Base-by-base conservation (phyloP, 2,113 vertebrate species). In the Dissostichus mawsoni region DNA sequence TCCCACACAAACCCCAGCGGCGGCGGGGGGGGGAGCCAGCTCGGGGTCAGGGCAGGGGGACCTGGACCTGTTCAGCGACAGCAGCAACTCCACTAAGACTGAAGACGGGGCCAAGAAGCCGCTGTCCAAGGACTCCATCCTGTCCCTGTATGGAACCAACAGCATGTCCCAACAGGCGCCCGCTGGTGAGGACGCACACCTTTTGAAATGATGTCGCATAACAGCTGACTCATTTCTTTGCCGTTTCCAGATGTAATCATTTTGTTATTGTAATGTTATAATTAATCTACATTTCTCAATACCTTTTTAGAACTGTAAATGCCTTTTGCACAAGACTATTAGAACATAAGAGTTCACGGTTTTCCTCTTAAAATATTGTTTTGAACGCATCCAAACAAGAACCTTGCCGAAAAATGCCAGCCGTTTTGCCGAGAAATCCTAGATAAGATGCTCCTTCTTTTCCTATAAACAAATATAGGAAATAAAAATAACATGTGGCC, bases 91-190 rank as follows among this genome's bases (percentile, higher is more conserved):
- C 65, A 84, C 93, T 86, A 99, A 98, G 93, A 91, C 95, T 0
- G 98, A 99, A 72, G 98, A 99, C 51, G 87, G 87, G 0, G 84
- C 94, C 36, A 99, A 99, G 95, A 99, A 99, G 76, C 96, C 95
- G 1, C 95, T 99, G 90, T 99, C 98, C 87, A 99, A 98, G 95
- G 98, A 99, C 92, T 98, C 98, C 23, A 99, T 99, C 91, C 91
- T 99, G 84, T 99, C 98, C 10, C 94, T 99, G 66, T 99, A 99
- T 81, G 97, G 98, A 53, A 96, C 96, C 70, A 96, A 96, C 90
- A 94, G 94, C 81, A 94, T 97, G 88, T 94, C 96, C 67, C 97
- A 97, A 84, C 97, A 90, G 57, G 76, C 96, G 63, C 95, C 91
- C 0, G 10, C 92, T 3, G 89, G 92, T 92, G 64, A 89, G 86